Evolutionary conservation across 53 echinoderm and acorn worm species (phyloP), one percentile per base, ranked within the genome.

Genomic region (Stichopus horrens): DNA sequence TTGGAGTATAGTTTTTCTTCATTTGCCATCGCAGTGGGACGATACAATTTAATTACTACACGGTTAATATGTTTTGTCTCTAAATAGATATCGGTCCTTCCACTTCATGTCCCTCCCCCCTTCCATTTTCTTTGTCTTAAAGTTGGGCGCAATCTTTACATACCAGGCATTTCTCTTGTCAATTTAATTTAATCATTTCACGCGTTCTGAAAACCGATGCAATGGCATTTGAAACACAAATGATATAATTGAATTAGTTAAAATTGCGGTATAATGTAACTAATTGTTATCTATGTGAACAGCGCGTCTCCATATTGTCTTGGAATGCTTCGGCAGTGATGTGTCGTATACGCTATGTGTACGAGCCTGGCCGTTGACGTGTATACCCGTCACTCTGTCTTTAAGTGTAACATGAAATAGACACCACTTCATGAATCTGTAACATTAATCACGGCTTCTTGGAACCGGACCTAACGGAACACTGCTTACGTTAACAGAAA

Each of bases 191-290:
- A 79, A 56, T n/a, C 55, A 18, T 54, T 79, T 79, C 54, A 79
- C 79, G 79, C 79, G 55, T 13, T 79, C 18, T 13, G 21, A 71
- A 18, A 71, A 56, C 9, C 11, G 56, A 54, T 23, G 37, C 54
- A 14, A n/a, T 79, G 54, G 37, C 51, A 55, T n/a, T 79, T 8
- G 53, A 79, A 79, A 77, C 53, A 79, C 56, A 79, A 79, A 79
- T 21, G n/a, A n/a, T 79, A 53, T 56, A 79, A 79, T 79, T 79
- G 54, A 79, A 79, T 21, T 79, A 79, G 23, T 19, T 56, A 53
- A n/a, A 56, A 79, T 79, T 79, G 79, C 53, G 79, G n/a, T 79
- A 55, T 79, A 79, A 79, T 55, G 79, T 53, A 79, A 55, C 13
- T 79, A n/a, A 55, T 55, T 79, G 18, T 55, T 79, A 55, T 54